These are phyloP conservation scores for Cantharis nigra DNA, from an alignment of 2,888 invertebrate genomes.

Conservation along the genomic window DNA sequence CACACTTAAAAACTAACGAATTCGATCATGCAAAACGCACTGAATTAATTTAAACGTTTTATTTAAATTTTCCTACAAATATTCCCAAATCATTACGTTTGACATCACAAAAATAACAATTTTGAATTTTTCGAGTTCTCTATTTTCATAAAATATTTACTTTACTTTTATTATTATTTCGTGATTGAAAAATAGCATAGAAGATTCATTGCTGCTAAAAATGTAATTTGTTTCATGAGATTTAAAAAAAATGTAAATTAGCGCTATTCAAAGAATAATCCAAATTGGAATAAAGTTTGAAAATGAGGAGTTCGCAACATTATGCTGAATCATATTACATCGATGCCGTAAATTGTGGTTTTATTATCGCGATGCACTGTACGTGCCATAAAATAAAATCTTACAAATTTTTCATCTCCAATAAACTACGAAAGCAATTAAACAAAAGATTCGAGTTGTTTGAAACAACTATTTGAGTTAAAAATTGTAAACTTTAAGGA, in stretches of 20 bases:
- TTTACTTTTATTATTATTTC: not conserved
- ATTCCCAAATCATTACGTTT: not conserved
- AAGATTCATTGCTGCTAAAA: not conserved
- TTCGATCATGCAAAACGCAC: not conserved
- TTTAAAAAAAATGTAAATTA: not conserved
- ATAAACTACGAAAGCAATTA: not conserved
- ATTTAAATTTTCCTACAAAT: not conserved
- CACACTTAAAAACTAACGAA: not conserved
- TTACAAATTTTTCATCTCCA: not conserved
- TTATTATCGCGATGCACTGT: not conserved
- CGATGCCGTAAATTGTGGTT: not conserved
- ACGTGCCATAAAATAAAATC: not conserved
- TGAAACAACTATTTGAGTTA: not conserved
- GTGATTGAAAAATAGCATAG: not conserved
- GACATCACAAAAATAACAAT: not conserved
- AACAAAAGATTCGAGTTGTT: not conserved
- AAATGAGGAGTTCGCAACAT: not conserved
- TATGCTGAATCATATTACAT: not conserved
- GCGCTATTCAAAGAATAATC: not conserved
- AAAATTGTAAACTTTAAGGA: not conserved
- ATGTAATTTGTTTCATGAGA: not conserved
- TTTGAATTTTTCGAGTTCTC: not conserved
- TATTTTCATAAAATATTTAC: not conserved
- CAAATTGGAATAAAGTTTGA: not conserved
- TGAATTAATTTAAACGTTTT: not conserved